phyloP scores from a whole-genome alignment of 1,140 invertebrate genomes.

The Nebria ingens region DNA sequence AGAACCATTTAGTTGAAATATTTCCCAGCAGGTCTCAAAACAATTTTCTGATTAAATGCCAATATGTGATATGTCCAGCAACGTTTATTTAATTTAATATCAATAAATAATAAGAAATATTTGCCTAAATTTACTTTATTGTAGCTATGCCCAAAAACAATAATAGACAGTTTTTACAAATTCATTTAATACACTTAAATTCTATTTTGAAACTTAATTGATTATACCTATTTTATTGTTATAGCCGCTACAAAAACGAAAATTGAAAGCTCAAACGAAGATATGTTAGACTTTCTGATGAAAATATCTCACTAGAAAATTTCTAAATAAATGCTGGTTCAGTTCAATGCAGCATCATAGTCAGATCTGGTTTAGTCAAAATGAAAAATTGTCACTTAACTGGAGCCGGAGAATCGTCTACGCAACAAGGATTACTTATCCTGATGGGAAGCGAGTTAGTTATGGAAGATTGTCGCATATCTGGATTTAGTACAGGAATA shows the following conservation, averaged over 20 bases:
- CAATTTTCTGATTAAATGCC: no score
- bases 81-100: no score
- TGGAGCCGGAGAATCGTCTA: not conserved
- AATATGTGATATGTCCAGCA: no score
- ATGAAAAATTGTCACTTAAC: conserved; percentile 1
- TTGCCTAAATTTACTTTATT: no score
- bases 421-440: not conserved
- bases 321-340: not conserved
- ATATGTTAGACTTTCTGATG: not conserved
- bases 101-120: no score
- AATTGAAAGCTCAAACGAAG: conserved; percentile 26
- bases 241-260: conserved; percentile 35
- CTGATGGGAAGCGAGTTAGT: not conserved
- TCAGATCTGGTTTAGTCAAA: not conserved
- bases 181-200: no score
- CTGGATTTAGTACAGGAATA: not conserved
- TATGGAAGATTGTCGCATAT: conserved; percentile 2
- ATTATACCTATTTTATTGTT: no score
- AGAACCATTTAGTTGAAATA: no score
- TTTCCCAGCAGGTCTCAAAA: no score
- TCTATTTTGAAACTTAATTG: no score
- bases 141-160: no score
- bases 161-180: no score
- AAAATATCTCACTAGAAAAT: conserved; percentile 1
- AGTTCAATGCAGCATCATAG: not conserved